Base-by-base conservation (phyloP, 2,888 invertebrate genomes). In the Cordilura impudica region DNA sequence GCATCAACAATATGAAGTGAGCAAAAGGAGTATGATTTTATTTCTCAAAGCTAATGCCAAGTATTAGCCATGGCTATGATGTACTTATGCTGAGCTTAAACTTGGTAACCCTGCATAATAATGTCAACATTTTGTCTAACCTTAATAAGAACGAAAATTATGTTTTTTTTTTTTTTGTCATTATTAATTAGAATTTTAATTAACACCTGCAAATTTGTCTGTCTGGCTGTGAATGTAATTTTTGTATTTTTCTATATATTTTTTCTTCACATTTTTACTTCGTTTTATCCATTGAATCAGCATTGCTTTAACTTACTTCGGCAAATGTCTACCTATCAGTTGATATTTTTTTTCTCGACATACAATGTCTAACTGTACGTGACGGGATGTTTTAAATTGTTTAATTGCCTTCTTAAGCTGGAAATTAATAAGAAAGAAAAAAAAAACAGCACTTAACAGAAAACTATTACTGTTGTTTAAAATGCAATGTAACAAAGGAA, bases 371-470 rank as follows among this genome's bases (percentile, higher is more conserved):
- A 74, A 53, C 66, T 69, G 54, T 77, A 87, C 88, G 87, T 87
- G 87, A 87, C 87, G 88, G 88, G 87, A 88, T 87, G 87, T 87
- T 84, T 86, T 85, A 84, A 84, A 85, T 84, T 84, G 84, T 84
- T 85, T 83, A 84, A 85, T 85, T 85, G 86, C 80, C 86, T 84
- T 84, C 79, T 86, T 86, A 83, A 83, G 84, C 83, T 86, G 84
- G 81, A 86, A 85, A 86, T 87, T 86, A 84, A 85, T 86, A 75
- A 79, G 43, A 39, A 43, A 29, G n/a, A 7, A 60, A 49, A 29
- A 49, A 81, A 79, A 60, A 66, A 29, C 45, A 12, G 5, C 49
- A n/a, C 45, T 49, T 29, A 56, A 69, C 66, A 82, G 71, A 67
- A 69, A 70, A 63, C 66, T 78, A 72, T 75, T 79, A 75, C 72